Conservation (phyloP, 37 sponge, comb jelly and placozoan genomes). For the Bolinopsis microptera region DNA sequence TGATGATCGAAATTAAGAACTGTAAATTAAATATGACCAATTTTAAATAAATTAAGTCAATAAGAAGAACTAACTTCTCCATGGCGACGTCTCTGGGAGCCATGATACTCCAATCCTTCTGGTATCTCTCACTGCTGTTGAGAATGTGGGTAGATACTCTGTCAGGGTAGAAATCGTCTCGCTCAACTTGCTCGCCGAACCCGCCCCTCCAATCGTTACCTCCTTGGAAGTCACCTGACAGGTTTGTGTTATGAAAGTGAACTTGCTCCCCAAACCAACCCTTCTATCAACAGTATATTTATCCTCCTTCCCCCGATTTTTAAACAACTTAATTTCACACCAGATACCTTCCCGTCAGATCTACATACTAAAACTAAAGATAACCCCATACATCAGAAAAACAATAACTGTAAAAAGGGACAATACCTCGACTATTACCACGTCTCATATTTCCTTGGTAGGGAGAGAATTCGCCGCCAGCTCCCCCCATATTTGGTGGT, state of each 20-base stretch:
- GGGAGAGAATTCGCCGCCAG: background rate
- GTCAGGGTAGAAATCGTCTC: slow-evolving; percentile 33
- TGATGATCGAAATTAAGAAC: too few species aligned
- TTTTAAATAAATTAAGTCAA: background rate
- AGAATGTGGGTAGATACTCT: slow-evolving; percentile 27
- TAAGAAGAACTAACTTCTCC: background rate
- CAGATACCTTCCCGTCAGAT: too few species aligned
- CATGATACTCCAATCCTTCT: slow-evolving; percentile 61
- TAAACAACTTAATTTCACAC: too few species aligned
- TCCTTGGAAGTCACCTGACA: background rate
- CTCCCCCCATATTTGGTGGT: slow-evolving; percentile 30
- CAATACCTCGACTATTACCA: too few species aligned
- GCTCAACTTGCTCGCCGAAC: background rate
- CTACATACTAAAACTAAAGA: too few species aligned
- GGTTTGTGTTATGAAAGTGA: too few species aligned
- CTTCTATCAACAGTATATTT: too few species aligned
- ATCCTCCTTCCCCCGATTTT: too few species aligned
- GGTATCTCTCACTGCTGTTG: slow-evolving; percentile 40
- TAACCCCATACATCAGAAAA: too few species aligned
- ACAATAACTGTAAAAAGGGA: too few species aligned
- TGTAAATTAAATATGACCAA: too few species aligned
- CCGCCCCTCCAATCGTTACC: slow-evolving; percentile 3
- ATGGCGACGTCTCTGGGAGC: background rate
- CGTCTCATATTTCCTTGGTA: background rate
- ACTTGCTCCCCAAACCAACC: too few species aligned